A percentile compares a stretch with the other conserved stretches of the same genome.
Evolutionary conservation across 1,140 invertebrate species (phyloP).

Genomic region (Gyrodactylus bullatarudis): DNA sequence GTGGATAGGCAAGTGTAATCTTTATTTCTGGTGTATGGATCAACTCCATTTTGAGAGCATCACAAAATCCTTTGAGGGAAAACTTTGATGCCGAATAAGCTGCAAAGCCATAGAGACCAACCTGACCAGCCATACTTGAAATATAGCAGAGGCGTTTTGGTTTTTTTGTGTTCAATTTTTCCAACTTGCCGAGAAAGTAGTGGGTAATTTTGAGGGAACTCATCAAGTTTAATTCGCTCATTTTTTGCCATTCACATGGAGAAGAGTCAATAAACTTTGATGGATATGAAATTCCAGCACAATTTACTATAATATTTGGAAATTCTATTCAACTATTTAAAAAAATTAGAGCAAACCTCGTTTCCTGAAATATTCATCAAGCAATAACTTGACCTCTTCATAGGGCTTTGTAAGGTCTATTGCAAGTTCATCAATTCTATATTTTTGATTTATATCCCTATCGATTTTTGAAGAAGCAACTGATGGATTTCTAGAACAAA

Average conservation of each 20-base stretch:
- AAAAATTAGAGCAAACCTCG: too few relatives aligned
- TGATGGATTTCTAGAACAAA: neutral
- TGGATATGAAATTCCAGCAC: neutral
- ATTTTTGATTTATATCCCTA: neutral
- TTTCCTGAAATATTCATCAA: neutral
- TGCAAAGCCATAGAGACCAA: conserved; percentile 60
- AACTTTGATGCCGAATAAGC: conserved; percentile 71
- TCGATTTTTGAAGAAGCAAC: too few relatives aligned
- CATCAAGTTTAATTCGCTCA: neutral
- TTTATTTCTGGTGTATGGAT: conserved; percentile 39
- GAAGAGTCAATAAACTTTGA: neutral
- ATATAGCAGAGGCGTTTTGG: conserved; percentile 25
- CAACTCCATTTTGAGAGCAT: conserved; percentile 63
- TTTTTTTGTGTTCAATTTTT: neutral
- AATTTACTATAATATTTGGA: neutral
- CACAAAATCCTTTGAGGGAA: conserved; percentile 63
- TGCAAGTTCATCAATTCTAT: neutral
- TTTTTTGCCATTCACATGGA: neutral
- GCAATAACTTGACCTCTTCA: neutral
- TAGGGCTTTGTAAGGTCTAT: neutral
- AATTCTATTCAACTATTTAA: too few relatives aligned
- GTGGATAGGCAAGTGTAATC: conserved; percentile 53
- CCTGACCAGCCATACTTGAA: conserved; percentile 50
- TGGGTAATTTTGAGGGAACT: neutral
- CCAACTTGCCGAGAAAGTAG: neutral